These are phyloP conservation scores for Nothocercus nigrocapillus DNA, from an alignment of 2,113 vertebrate genomes.

Conservation along the genomic window DNA sequence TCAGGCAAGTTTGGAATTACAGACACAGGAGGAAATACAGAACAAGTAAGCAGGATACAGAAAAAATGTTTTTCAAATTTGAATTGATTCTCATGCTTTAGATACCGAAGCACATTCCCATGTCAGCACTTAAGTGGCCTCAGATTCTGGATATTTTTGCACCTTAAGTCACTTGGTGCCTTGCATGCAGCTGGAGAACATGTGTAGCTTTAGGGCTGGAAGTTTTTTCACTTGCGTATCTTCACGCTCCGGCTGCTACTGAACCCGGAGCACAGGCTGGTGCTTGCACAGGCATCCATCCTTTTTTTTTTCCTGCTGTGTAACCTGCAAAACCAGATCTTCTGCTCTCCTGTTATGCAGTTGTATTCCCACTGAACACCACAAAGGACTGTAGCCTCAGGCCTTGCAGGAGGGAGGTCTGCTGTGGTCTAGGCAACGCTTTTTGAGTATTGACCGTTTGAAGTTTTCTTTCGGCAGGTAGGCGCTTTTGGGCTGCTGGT, in stretches of 20 bases:
- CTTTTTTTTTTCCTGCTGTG: not conserved
- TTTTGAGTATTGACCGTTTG: not conserved
- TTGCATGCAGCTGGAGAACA: not conserved
- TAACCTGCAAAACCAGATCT: not conserved
- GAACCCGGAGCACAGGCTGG: not conserved
- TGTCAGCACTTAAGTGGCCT: not conserved
- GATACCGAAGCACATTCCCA: not conserved
- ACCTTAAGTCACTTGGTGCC: not conserved
- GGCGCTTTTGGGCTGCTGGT: not conserved
- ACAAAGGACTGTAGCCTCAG: not conserved
- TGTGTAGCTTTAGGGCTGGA: not conserved
- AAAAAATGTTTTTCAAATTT: not conserved
- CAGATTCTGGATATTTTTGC: not conserved
- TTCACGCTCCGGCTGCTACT: not conserved
- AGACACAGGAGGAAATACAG: not conserved
- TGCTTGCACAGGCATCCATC: not conserved
- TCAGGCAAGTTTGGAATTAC: accelerated
- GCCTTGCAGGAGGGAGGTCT: not conserved
- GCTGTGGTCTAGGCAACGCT: accelerated
- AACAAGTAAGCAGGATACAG: not conserved
- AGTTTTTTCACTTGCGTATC: not conserved
- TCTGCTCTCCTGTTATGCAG: not conserved
- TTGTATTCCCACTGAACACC: not conserved
- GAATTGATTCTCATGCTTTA: not conserved
- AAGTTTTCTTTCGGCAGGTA: not conserved